A percentile compares a stretch with the other conserved stretches of the same genome.
Evolutionary conservation across 2,888 invertebrate species (phyloP).

Genomic region (Cosmorhoe ocellata): DNA sequence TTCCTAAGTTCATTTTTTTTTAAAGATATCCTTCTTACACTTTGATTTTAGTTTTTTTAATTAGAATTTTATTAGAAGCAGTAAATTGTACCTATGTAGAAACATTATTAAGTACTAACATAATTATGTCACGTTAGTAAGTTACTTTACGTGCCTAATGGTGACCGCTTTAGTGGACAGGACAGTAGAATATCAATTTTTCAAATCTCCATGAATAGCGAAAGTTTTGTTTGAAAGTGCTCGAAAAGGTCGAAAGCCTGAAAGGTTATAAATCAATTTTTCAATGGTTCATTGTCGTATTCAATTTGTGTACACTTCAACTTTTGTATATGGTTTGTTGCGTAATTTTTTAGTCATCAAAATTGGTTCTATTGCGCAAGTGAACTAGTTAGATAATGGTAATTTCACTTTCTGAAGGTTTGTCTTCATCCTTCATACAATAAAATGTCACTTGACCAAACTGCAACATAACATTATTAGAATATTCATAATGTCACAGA

Average conservation of each 20-base stretch:
- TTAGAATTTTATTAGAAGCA: too few species aligned
- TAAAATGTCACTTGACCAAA: neutral
- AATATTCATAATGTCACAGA: too few species aligned
- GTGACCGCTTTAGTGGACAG: too few species aligned
- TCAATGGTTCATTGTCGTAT: constrained; percentile 47
- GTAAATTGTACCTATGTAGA: too few species aligned
- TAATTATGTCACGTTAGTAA: too few species aligned
- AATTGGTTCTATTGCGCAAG: constrained; percentile 34
- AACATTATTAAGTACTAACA: too few species aligned
- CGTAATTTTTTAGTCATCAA: constrained; percentile 34
- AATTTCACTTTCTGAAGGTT: constrained; percentile 41
- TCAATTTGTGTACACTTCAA: constrained; percentile 48
- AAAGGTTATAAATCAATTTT: constrained; percentile 53
- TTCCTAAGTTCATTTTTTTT: too few species aligned
- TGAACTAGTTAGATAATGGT: constrained; percentile 39
- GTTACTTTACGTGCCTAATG: too few species aligned
- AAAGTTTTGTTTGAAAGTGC: constrained; percentile 51
- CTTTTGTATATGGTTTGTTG: constrained; percentile 46
- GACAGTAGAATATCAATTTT: constrained; percentile 33
- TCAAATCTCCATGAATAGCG: constrained; percentile 53
- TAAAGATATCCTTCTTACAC: too few species aligned
- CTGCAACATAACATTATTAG: too few species aligned
- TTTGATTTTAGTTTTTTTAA: too few species aligned
- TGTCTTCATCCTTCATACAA: constrained; percentile 31
- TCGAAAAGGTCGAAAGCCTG: constrained; percentile 51